Percentiles rank a stretch among this genome's conserved stretches.
These are phyloP conservation scores for Drosophila repletoides DNA, from an alignment of 1,140 invertebrate genomes.

Conservation along the genomic window DNA sequence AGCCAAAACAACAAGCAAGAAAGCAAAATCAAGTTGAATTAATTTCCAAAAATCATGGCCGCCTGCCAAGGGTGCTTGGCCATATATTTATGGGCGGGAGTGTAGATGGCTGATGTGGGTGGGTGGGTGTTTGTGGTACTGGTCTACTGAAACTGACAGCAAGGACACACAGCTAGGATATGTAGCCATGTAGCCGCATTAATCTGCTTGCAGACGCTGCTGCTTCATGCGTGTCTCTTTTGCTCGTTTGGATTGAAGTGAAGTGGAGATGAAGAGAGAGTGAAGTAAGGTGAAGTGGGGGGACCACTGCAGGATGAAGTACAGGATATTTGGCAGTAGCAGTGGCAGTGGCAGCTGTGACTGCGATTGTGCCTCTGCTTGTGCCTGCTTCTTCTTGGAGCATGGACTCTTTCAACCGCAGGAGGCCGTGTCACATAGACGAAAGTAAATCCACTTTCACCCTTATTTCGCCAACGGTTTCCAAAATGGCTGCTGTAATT, in stretches of 20 bases:
- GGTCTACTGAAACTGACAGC: slow-evolving; percentile 64
- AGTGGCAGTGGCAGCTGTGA: slow-evolving; percentile 31
- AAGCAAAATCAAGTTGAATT: slow-evolving; percentile 81
- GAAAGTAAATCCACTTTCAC: slow-evolving; percentile 80
- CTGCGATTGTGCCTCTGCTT: too few relatives aligned
- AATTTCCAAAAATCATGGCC: slow-evolving; percentile 81
- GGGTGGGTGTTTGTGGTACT: slow-evolving; percentile 3
- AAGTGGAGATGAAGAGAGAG: neutral
- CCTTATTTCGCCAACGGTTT: slow-evolving; percentile 47
- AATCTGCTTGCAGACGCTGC: slow-evolving; percentile 77
- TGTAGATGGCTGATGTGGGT: neutral
- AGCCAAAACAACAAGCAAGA: slow-evolving; percentile 71
- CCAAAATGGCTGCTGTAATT: slow-evolving; percentile 76
- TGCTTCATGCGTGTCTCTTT: slow-evolving; percentile 70
- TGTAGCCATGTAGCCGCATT: slow-evolving; percentile 46
- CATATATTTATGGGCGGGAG: slow-evolving; percentile 25
- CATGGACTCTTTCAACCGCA: slow-evolving; percentile 40
- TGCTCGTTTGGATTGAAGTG: slow-evolving; percentile 38
- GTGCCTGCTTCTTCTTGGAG: too few relatives aligned
- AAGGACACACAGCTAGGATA: slow-evolving; percentile 42
- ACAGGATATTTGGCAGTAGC: slow-evolving; percentile 24
- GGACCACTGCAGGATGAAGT: slow-evolving; percentile 1
- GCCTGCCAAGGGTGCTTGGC: slow-evolving; percentile 55
- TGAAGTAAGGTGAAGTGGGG: slow-evolving; percentile 6
- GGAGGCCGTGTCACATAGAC: slow-evolving; percentile 61